Base-by-base conservation (phyloP, 2,888 invertebrate genomes). In the Hybos culiciformis region DNA sequence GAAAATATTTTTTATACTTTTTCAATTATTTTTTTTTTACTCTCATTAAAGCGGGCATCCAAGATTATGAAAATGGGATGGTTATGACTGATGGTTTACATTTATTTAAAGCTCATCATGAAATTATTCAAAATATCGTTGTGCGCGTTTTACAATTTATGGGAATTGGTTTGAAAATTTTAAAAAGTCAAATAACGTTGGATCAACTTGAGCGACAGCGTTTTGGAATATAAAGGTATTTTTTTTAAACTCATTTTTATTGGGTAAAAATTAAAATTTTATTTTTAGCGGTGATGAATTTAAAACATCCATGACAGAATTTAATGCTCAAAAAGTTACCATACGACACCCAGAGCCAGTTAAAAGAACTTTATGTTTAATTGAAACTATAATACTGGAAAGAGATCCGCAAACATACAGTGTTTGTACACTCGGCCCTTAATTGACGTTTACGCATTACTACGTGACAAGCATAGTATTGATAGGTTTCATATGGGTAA, bases 351-450 rank as follows among this genome's bases (percentile, higher is more conserved):
- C 78, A 56, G 92, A 92, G 55, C 82, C 87, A 1, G 83, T 90
- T 54, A 73, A 87, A 49, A 75, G 97, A 44, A 84, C 90, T 0
- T 73, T 99, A 23, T 97, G 97, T 60, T 73, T 99, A 17, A 91
- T 92, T 0, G 97, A 98, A 66, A 84, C 86, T 0, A 97, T 97
- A 61, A 71, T 99, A 40, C 69, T 99, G 39, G 98, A 99, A 69
- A 74, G 98, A 51, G 98, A 99, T 70, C 92, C 93, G 3, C 90
- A 88, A 61, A 94, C 96, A 1, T 99, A 99, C 63, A 86, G 83
- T 53, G 83, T 54, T 43, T 78, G 87, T 50, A 91, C 91, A 23
- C 71, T 88, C 72, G 80, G 47, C 86, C 85, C 1, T 60, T 87
- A 24, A 70, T 77, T 41, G 83, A 93, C 66, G 83, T 98, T 24